Conservation (phyloP, 23 tunicate species). For the Clavelina lepadiformis region DNA sequence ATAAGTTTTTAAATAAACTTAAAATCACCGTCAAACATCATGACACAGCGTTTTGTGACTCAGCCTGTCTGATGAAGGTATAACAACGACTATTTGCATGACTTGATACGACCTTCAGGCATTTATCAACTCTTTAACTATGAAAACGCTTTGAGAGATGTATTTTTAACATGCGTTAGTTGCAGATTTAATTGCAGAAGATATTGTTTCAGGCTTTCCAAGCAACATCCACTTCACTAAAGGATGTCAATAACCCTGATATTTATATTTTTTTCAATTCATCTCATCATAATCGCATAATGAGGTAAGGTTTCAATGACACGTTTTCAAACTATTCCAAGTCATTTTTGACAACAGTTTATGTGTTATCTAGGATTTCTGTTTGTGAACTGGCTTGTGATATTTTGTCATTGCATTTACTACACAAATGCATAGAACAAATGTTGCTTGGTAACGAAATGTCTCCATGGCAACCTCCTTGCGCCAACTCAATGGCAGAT, state of each 20-base stretch:
- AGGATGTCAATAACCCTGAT: too few relatives aligned
- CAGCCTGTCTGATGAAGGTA: constrained; percentile 23
- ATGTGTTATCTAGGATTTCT: constrained; percentile 2
- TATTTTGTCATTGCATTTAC: constrained; percentile 22
- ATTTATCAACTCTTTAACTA: too few relatives aligned
- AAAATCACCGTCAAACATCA: constrained; percentile 3
- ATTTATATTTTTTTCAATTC: background rate
- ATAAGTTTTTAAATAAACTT: constrained; percentile 1
- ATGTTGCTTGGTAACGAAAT: constrained; percentile 29
- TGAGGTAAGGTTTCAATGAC: too few relatives aligned
- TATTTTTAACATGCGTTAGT: too few relatives aligned
- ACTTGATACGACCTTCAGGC: background rate
- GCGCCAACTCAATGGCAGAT: background rate
- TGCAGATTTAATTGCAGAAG: too few relatives aligned
- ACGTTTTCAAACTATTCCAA: too few relatives aligned
- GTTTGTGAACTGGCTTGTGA: constrained; percentile 50
- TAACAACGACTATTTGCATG: background rate
- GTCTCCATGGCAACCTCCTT: constrained; percentile 27
- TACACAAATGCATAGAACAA: constrained; percentile 35
- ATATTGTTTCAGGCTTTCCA: constrained; percentile 17
- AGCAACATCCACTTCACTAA: constrained; percentile 7
- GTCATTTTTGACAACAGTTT: background rate
- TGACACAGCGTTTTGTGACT: constrained; percentile 6
- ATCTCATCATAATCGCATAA: too few relatives aligned
- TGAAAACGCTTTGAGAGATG: too few relatives aligned